Evolutionary conservation across 2,113 vertebrate genomes (phyloP).

Genomic region (Rhipidura dahli): DNA sequence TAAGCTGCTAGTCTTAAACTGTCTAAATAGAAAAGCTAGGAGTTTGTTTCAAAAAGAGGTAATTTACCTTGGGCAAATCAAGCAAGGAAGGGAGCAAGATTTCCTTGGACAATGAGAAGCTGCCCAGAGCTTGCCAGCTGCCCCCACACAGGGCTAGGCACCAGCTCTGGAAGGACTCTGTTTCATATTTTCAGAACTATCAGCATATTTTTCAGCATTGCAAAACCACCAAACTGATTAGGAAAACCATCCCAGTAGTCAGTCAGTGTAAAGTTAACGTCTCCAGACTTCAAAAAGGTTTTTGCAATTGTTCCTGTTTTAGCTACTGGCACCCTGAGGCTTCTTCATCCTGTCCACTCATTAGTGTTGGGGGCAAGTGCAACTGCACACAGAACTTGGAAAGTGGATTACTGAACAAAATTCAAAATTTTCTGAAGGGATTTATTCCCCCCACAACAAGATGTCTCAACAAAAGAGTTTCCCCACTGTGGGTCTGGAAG

Average conservation of each 20-base stretch:
- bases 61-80: constrained; percentile 30
- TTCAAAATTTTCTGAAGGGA: background rate
- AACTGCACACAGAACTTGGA: background rate
- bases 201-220: background rate
- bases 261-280: background rate
- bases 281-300: background rate
- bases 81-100: background rate
- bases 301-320: background rate
- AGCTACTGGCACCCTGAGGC: background rate
- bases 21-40: constrained; percentile 3
- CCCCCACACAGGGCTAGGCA: rapidly evolving
- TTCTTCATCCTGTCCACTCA: background rate
- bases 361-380: background rate
- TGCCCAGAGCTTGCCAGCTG: background rate
- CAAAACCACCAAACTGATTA: background rate
- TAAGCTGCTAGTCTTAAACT: constrained; percentile 8
- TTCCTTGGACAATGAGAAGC: background rate
- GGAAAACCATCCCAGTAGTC: background rate
- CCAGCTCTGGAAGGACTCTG: background rate
- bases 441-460: background rate
- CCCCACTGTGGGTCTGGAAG: background rate
- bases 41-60: constrained; percentile 1
- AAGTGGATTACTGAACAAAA: background rate
- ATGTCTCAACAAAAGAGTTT: background rate
- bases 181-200: background rate